Evolutionary conservation across 1,140 invertebrate genomes (phyloP), one percentile per base, ranked within the genome.

Genomic region (Stegodyphus dumicola): DNA sequence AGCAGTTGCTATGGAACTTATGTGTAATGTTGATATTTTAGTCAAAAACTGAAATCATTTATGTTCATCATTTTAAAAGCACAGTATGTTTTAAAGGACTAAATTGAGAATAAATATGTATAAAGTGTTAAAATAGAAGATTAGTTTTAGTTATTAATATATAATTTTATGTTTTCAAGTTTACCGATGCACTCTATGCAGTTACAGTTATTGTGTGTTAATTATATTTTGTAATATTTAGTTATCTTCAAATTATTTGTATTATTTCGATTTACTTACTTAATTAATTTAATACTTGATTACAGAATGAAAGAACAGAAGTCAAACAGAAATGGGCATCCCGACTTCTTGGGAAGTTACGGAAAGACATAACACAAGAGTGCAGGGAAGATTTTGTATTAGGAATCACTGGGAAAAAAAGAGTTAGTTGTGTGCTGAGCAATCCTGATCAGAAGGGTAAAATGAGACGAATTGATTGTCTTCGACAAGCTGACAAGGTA

Each of bases 381-480:
- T 98, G 96, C 90, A 93, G 98, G 65, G 98, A 99, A 90, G 98
- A 99, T 91, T 99, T 99, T 92, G 98, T 99, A 9, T 93, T 98
- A 87, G 98, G 97, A 90, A 98, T 99, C 89, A 99, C 98, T 17
- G 97, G 97, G 11, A 99, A 99, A 92, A 94, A 97, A 90, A 96
- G 97, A 86, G 96, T 97, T 10, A 96, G 98, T 90, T 99, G 98
- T 92, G 97, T 99, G 73, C 93, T 99, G 13, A 98, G 97, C 87
- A 99, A 99, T 93, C 98, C 98, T n/a, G 98, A 99, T 92, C 98
- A 99, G 91, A 99, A 99, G 91, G 98, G 98, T 53, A 99, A 99
- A 93, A 99, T 99, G 98, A 93, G 98, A 88, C 93, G 98, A 87
- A 99, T 99, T 89, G 98, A 99, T 92, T 99, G 98, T 92, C 92